Base-by-base conservation (phyloP, 2,888 invertebrate species). In the Alloscopus bannaensis region DNA sequence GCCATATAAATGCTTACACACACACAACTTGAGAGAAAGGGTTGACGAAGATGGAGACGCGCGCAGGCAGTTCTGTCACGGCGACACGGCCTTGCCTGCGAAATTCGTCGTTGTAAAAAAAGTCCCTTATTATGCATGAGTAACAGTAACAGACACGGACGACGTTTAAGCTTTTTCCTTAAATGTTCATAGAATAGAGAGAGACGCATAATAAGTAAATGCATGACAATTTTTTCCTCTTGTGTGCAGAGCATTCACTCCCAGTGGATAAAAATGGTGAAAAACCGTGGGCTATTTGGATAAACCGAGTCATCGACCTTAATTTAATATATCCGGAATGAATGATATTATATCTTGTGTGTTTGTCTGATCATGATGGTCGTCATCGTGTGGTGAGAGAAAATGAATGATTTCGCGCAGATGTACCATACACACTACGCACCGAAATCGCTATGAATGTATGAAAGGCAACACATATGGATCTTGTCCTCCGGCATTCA, bases 281-380 rank as follows among this genome's bases (percentile, higher is more conserved):
- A 52, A 52, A 52, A 36, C 2, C 52, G 59, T 59, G 59, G 59
- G 59, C 20, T 31, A n/a, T 31, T 29, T 59, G 59, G 59, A 59
- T 18, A 59, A 59, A 59, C 59, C 31, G 20, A 59, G 59, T 59
- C 59, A 59, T 59, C 20, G 59, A 59, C 59, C 59, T 59, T 24
- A 29, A 59, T 59, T 59, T 59, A 29, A 59, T 59, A 59, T 59
- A n/a, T n/a, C 59, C 59, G 59, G 59, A 59, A 59, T 59, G 31
- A 59, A 13, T 26, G 8, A 8, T 26, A 22, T n/a, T 13, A 26
- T n/a, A 26, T 26, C 6, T 50, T n/a, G n/a, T 11, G 36, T 13
- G 13, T 36, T 36, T 8, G 6, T 8, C 36, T 8, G 13, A 8
- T 36, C 13, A 13, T 36, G 13, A 36, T 8, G 8, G 36, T 8